Percentiles rank a stretch among this genome's conserved stretches.
Evolutionary conservation across 2,113 vertebrate species (phyloP).

Genomic region (Melanostigma gelatinosum): DNA sequence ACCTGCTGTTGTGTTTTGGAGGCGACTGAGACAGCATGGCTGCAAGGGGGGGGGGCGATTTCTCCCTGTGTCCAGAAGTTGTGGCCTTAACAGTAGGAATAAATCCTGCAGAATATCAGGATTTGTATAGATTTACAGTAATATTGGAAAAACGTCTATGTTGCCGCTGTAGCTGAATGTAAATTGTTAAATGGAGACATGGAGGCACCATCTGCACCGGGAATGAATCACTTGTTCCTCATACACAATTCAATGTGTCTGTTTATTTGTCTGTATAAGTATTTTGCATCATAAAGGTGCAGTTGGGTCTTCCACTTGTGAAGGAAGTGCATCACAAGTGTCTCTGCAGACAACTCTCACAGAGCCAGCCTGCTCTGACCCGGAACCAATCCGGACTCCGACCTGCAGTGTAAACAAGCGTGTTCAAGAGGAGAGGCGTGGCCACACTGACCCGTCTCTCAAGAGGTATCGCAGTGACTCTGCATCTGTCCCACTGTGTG

Average conservation of each 20-base stretch:
- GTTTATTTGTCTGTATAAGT: too few relatives aligned
- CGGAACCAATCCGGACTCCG: conserved; percentile 7
- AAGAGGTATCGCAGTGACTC: conserved; percentile 18
- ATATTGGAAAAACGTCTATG: too few relatives aligned
- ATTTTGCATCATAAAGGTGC: not conserved
- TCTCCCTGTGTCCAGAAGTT: too few relatives aligned
- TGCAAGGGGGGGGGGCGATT: too few relatives aligned
- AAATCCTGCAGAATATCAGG: too few relatives aligned
- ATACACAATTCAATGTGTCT: not conserved
- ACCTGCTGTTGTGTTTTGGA: too few relatives aligned
- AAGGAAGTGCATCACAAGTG: not conserved
- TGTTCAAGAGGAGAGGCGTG: not conserved
- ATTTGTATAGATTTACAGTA: too few relatives aligned
- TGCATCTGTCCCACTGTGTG: conserved; percentile 32
- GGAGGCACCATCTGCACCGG: not conserved
- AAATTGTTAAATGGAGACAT: not conserved
- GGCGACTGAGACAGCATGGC: too few relatives aligned
- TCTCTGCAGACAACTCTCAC: not conserved
- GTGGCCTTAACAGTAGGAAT: too few relatives aligned
- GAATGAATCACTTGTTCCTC: not conserved
- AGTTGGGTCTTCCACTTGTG: not conserved
- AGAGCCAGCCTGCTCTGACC: conserved; percentile 1
- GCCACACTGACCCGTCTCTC: conserved; percentile 1
- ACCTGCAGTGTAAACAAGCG: conserved; percentile 1
- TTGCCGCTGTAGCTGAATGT: too few relatives aligned